phyloP scores from a whole-genome alignment of 2,113 vertebrate species.

The Amblyopsis rosae region DNA sequence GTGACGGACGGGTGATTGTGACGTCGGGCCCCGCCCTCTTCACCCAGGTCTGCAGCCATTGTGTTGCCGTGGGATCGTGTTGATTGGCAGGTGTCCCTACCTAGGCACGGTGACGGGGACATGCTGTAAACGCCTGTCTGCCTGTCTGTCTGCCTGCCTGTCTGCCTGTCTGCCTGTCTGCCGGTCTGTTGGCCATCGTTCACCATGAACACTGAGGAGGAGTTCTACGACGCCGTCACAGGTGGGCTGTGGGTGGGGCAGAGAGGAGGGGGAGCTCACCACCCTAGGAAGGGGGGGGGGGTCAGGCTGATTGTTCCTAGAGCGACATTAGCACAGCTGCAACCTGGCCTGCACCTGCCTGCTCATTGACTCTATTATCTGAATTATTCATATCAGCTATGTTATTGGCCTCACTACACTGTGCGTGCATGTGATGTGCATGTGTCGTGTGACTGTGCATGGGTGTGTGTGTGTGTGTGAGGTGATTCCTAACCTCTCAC shows the following conservation, averaged over 20 bases:
- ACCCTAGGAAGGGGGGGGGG: too few relatives aligned
- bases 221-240: constrained; percentile 96
- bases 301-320: not conserved
- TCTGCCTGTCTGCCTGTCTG: constrained; percentile 20
- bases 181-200: constrained; percentile 40
- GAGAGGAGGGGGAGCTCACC: too few relatives aligned
- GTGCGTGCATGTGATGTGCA: constrained; percentile 5
- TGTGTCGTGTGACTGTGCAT: constrained; percentile 13
- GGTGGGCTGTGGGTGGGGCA: constrained; percentile 66
- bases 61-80: constrained; percentile 23
- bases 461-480: not conserved
- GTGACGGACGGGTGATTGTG: not conserved
- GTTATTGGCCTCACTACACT: constrained; percentile 6
- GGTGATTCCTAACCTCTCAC: not conserved
- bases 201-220: constrained; percentile 95
- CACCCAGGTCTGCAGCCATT: not conserved
- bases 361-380: constrained; percentile 68
- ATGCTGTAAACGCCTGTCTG: constrained; percentile 73
- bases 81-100: constrained; percentile 21
- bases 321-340: constrained; percentile 13
- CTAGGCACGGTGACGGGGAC: constrained; percentile 41
- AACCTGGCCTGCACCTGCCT: constrained; percentile 42
- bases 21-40: too few relatives aligned
- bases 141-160: constrained; percentile 40
- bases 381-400: constrained; percentile 62